Percentiles rank a stretch among this genome's conserved stretches.
Evolutionary conservation across 2,888 invertebrate species (phyloP).

Genomic region (Trachelus tabidus): DNA sequence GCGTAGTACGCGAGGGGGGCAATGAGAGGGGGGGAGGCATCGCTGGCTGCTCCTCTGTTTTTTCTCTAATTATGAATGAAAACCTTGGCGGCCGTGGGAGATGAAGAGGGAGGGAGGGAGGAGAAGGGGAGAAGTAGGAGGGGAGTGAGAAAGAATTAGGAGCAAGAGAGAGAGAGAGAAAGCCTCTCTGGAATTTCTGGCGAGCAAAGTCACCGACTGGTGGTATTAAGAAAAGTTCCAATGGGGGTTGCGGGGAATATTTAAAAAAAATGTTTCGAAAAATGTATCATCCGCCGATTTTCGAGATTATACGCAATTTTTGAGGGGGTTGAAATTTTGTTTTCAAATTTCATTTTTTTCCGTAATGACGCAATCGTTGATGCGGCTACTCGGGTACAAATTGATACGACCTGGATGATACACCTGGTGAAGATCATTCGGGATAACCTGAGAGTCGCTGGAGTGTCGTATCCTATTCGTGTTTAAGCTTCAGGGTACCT

Average conservation of each 20-base stretch:
- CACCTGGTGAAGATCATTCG: not conserved
- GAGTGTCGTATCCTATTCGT: conserved; percentile 40
- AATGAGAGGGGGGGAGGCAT: not conserved
- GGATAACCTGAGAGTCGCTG: conserved; percentile 26
- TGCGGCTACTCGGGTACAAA: not conserved
- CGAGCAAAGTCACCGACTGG: not conserved
- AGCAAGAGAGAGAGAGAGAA: conserved; percentile 13
- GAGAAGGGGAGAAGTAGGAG: conserved; percentile 19
- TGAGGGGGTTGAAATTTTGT: not conserved
- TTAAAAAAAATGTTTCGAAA: not conserved
- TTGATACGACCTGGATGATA: not conserved
- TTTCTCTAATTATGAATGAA: conserved; percentile 67
- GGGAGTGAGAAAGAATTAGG: conserved; percentile 9
- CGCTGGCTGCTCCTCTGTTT: conserved; percentile 50
- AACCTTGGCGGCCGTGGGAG: conserved; percentile 31
- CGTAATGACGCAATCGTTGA: not conserved
- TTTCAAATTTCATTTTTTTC: not conserved
- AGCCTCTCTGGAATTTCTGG: conserved; percentile 16
- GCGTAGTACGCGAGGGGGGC: conserved; percentile 46
- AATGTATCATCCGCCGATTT: too few relatives aligned
- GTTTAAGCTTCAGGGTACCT: conserved; percentile 34
- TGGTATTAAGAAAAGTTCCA: not conserved
- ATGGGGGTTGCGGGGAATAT: not conserved
- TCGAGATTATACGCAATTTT: too few relatives aligned
- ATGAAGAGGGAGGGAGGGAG: not conserved